phyloP scores from a whole-genome alignment of 2,888 invertebrate genomes.

The Dendrolimus houi region DNA sequence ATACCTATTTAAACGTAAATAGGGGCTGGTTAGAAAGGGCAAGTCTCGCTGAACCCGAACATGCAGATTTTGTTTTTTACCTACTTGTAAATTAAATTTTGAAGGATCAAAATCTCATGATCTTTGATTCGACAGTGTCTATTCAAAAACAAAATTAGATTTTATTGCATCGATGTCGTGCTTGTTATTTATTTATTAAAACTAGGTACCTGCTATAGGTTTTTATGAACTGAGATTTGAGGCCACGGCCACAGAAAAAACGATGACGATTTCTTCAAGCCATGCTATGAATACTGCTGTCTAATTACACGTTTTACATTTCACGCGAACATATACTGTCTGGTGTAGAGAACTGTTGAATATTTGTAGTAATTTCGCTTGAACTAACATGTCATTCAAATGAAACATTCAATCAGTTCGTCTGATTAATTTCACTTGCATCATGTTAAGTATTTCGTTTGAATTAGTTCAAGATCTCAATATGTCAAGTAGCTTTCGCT shows the following conservation, averaged over 20 bases:
- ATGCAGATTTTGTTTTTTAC: slow-evolving; percentile 4
- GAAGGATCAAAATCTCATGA: background rate
- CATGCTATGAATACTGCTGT: slow-evolving; percentile 4
- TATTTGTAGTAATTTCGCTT: slow-evolving; percentile 1
- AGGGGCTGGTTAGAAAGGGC: too few relatives aligned
- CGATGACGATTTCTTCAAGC: slow-evolving; percentile 9
- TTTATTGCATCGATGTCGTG: background rate
- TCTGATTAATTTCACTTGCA: slow-evolving; percentile 25
- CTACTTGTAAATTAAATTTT: background rate
- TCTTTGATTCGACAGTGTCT: too few relatives aligned
- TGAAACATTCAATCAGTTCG: background rate
- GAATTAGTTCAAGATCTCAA: slow-evolving; percentile 38
- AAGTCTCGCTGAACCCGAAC: background rate
- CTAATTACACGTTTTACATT: background rate
- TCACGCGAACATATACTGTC: background rate
- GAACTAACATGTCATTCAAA: slow-evolving; percentile 1
- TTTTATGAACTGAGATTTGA: slow-evolving; percentile 13
- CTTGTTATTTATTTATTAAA: background rate
- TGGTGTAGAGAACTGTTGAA: background rate
- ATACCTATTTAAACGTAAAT: too few relatives aligned
- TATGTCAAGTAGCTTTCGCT: slow-evolving; percentile 38
- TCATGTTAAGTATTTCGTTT: slow-evolving; percentile 17
- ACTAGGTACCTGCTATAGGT: background rate
- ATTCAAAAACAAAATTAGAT: too few relatives aligned
- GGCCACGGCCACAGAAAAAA: slow-evolving; percentile 28